These are phyloP conservation scores for Amazona finschi DNA, from an alignment of 2,797 vertebrate genomes.

Conservation along the genomic window DNA sequence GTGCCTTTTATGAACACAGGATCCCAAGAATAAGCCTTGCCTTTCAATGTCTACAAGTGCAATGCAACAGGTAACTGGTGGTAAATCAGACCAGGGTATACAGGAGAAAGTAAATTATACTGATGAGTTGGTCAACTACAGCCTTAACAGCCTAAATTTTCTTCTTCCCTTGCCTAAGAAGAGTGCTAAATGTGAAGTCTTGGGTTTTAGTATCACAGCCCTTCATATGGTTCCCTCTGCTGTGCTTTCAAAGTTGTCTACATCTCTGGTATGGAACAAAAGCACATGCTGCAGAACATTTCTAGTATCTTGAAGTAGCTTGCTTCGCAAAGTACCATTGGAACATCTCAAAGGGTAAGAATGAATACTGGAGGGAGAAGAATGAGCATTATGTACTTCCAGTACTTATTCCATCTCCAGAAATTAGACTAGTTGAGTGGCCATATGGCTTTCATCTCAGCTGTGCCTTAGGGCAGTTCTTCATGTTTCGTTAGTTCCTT, in stretches of 20 bases:
- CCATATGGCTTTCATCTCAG: not conserved
- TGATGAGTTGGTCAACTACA: not conserved
- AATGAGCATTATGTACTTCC: not conserved
- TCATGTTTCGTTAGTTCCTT: not conserved
- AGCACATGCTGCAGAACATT: not conserved
- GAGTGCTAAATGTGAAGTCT: not conserved
- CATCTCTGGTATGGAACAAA: not conserved
- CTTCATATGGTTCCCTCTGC: not conserved
- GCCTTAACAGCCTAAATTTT: not conserved
- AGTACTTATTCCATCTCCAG: not conserved
- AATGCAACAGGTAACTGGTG: not conserved
- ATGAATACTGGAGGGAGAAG: not conserved
- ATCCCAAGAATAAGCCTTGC: not conserved
- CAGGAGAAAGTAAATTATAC: not conserved
- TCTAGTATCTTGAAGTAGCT: not conserved
- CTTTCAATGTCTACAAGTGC: not conserved
- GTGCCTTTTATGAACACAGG: not conserved
- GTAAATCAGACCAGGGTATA: not conserved
- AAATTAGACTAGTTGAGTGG: not conserved
- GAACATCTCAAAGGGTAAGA: not conserved
- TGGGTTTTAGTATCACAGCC: not conserved
- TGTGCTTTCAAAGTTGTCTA: not conserved
- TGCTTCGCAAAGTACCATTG: not conserved
- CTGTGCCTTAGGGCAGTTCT: not conserved
- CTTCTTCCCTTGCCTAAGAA: not conserved